Evolutionary conservation across 2,888 invertebrate genomes (phyloP).

Genomic region (Luperina testacea): DNA sequence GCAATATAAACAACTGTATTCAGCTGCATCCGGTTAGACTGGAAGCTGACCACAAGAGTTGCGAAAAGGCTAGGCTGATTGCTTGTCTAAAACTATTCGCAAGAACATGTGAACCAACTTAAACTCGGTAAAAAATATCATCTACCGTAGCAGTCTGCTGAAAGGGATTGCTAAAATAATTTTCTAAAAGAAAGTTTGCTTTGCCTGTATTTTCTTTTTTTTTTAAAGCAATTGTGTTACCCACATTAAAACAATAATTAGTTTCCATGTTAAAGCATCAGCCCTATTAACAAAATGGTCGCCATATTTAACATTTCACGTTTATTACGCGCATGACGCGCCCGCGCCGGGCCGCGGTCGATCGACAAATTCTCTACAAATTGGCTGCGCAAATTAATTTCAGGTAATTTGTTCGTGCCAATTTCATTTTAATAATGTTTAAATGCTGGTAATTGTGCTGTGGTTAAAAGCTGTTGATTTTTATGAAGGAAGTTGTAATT

Average conservation of each 20-base stretch:
- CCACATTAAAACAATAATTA: not conserved
- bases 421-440: conserved; percentile 64
- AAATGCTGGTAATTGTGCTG: conserved; percentile 49
- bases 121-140: not conserved
- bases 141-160: not conserved
- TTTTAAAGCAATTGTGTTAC: not conserved
- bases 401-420: conserved; percentile 63
- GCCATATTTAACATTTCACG: conserved; percentile 64
- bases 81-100: no score
- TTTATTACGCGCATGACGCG: conserved; percentile 60
- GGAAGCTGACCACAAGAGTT: not conserved
- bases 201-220: not conserved
- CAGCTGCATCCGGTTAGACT: not conserved
- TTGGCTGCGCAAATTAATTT: conserved; percentile 66
- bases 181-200: not conserved
- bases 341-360: conserved; percentile 28
- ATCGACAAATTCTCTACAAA: conserved; percentile 67
- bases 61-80: not conserved
- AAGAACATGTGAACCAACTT: no score
- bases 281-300: conserved; percentile 51
- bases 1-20: not conserved
- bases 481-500: conserved; percentile 8
- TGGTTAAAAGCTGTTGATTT: conserved; percentile 7
- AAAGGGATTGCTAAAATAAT: not conserved
- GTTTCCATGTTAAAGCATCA: conserved; percentile 17